Percentiles rank a stretch among this genome's conserved stretches.
phyloP scores from a whole-genome alignment of 2,888 invertebrate species.

The Bugula neritina region DNA sequence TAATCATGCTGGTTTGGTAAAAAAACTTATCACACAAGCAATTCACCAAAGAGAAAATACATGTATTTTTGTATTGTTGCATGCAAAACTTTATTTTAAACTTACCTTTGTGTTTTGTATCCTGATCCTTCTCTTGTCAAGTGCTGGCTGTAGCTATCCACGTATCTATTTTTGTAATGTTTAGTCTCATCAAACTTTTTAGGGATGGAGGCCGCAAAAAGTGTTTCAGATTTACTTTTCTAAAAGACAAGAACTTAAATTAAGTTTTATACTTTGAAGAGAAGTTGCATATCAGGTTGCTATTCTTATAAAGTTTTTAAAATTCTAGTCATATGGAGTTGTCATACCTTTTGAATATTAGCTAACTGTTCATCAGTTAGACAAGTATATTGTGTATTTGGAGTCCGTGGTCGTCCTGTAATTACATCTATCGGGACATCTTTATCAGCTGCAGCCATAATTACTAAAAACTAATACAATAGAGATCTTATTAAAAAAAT shows the following conservation, averaged over 20 bases:
- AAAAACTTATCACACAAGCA: too few species aligned
- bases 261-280: too few species aligned
- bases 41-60: too few species aligned
- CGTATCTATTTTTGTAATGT: slow-evolving; percentile 39
- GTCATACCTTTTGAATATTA: slow-evolving; percentile 40
- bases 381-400: slow-evolving; percentile 47
- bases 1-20: too few species aligned
- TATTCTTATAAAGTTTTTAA: background rate
- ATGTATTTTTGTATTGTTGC: too few species aligned
- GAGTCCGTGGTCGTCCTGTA: slow-evolving; percentile 44
- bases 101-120: slow-evolving; percentile 13
- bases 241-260: background rate
- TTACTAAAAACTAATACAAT: background rate
- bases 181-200: slow-evolving; percentile 34
- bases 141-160: slow-evolving; percentile 40
- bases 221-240: slow-evolving; percentile 22
- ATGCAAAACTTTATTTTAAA: too few species aligned
- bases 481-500: too few species aligned
- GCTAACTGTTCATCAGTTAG: slow-evolving; percentile 45
- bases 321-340: too few species aligned
- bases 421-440: slow-evolving; percentile 36
- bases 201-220: background rate
- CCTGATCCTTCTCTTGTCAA: slow-evolving; percentile 37
- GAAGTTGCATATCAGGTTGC: too few species aligned
- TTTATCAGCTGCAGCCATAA: background rate